Conservation (phyloP, 2,113 vertebrate genomes). For the Zonotrichia leucophrys region DNA sequence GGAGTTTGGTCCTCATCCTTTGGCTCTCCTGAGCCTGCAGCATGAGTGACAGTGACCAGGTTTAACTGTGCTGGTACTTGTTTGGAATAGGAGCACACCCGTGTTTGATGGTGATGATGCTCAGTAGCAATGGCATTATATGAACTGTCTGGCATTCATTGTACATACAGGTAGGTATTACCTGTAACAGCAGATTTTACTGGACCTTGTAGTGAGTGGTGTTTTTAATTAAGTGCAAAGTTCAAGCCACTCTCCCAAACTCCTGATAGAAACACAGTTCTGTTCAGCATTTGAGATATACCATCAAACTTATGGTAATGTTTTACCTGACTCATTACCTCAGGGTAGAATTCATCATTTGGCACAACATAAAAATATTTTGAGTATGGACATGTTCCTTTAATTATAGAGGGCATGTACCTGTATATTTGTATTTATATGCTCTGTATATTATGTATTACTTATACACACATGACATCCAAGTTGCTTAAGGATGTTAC, state of each 20-base stretch:
- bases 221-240: not conserved
- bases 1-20: not conserved
- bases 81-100: not conserved
- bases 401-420: conserved; percentile 33
- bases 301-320: conserved; percentile 14
- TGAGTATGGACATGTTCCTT: conserved; percentile 47
- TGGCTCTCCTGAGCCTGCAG: not conserved
- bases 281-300: conserved; percentile 27
- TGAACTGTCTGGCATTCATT: not conserved
- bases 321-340: conserved; percentile 40
- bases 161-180: not conserved
- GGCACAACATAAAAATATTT: conserved; percentile 57
- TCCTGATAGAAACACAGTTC: not conserved
- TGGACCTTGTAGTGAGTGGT: not conserved
- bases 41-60: not conserved
- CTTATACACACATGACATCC: not conserved
- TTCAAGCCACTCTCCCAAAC: not conserved
- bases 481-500: not conserved
- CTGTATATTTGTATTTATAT: conserved; percentile 48
- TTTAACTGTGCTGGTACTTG: not conserved
- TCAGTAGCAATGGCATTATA: not conserved
- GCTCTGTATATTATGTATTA: not conserved
- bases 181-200: not conserved
- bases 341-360: conserved; percentile 31
- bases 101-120: not conserved